Base-by-base conservation (phyloP, 2,113 vertebrate species). In the Hemiprocne comata region DNA sequence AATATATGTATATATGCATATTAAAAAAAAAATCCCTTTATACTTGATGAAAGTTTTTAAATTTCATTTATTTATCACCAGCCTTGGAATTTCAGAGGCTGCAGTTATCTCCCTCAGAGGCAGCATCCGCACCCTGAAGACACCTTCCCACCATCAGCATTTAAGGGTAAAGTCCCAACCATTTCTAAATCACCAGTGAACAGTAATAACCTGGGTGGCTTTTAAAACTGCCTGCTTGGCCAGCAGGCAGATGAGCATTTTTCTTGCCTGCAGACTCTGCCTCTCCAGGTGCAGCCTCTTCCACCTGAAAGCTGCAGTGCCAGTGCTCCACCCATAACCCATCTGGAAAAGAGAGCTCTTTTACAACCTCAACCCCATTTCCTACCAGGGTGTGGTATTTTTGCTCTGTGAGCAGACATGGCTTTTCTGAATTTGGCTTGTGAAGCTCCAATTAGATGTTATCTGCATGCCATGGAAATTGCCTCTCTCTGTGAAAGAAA, bases 351-450 rank as follows among this genome's bases (percentile, higher is more conserved):
- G 28, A 48, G 34, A 57, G 5, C 5, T 53, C 25, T 77, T 70
- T 29, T 1, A 1, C 46, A 44, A 10, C 17, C 34, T 62, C 66
- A 29, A 15, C 36, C 55, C 17, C 20, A 7, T n/a, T 31, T 51
- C 13, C 40, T 70, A 31, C 0, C 0, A 33, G n/a, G 66, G 36
- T 6, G 44, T 31, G 4, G 7, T 10, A 13, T 17, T 11, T 55
- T 34, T 17, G 19, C 28, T 72, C 40, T 57, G 28, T 15, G n/a
- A 85, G 46, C 29, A 61, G 31, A 51, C 15, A 2, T 16, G 53
- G 6, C 24, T 71, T 66, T 79, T 46, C 77, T 82, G 46, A 85
- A 58, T 70, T 69, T 42, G n/a, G 69, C 23, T 31, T 71, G 9
- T 26, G 62, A 86, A 74, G 26, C 6, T 77, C 29, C 34, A 66